Evolutionary conservation across 2,113 vertebrate species (phyloP).

Genomic region (Scatophagus argus): DNA sequence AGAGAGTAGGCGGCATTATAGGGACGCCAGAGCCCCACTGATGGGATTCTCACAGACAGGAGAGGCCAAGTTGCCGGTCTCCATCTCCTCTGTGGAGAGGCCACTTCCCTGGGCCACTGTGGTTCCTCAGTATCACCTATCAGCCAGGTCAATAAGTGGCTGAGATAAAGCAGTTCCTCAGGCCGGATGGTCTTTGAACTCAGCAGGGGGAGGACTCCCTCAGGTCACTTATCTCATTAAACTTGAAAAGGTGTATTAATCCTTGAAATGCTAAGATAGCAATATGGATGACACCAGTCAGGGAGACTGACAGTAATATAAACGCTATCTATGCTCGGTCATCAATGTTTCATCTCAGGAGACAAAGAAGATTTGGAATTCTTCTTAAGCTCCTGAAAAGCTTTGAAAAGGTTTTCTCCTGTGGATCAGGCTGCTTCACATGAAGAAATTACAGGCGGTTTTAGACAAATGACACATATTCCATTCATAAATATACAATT

Average conservation of each 20-base stretch:
- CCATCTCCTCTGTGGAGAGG: conserved; percentile 72
- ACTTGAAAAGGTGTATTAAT: conserved; percentile 93
- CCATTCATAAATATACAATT: background rate
- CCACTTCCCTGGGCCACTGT: conserved; percentile 86
- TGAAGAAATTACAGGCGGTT: background rate
- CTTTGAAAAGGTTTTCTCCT: background rate
- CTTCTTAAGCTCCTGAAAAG: conserved; percentile 27
- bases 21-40: conserved; percentile 47
- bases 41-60: conserved; percentile 68
- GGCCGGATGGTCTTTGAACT: conserved; percentile 89
- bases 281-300: conserved; percentile 76
- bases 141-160: conserved; percentile 89
- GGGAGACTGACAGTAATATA: conserved; percentile 72
- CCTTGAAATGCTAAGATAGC: conserved; percentile 86
- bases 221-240: conserved; percentile 93
- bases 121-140: conserved; percentile 90
- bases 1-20: conserved; percentile 56
- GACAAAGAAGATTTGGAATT: conserved; percentile 49
- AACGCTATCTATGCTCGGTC: conserved; percentile 61
- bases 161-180: conserved; percentile 93
- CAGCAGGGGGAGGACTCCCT: conserved; percentile 83
- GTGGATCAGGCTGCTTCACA: conserved; percentile 1
- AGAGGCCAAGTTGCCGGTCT: conserved; percentile 80
- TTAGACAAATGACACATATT: background rate
- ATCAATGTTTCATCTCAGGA: conserved; percentile 64